Percentiles rank a stretch among this genome's conserved stretches.
phyloP scores from a whole-genome alignment of 2,888 invertebrate species.

The Lasius platythorax region DNA sequence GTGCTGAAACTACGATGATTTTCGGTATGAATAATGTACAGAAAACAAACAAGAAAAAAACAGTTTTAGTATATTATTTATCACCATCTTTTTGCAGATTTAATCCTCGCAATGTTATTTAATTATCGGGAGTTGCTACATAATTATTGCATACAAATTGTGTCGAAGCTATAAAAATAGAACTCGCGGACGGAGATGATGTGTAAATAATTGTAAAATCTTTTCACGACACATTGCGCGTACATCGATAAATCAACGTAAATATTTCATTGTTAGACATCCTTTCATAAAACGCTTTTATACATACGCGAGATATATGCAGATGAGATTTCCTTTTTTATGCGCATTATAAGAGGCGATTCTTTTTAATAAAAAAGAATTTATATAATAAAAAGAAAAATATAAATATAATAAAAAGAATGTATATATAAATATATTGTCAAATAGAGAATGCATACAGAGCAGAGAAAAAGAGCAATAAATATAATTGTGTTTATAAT shows the following conservation, averaged over 20 bases:
- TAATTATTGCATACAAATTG: not conserved
- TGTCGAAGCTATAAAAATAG: not conserved
- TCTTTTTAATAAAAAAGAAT: not conserved
- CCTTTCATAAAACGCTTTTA: not conserved
- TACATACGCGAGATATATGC: not conserved
- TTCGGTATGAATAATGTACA: not conserved
- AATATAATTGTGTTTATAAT: conserved; percentile 1
- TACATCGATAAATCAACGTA: conserved; percentile 13
- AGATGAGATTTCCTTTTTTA: not conserved
- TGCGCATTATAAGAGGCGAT: not conserved
- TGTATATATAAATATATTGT: not conserved
- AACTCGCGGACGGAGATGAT: not conserved
- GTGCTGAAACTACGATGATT: not conserved
- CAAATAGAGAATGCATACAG: not conserved
- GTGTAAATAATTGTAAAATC: conserved; percentile 2
- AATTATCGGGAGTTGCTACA: not conserved
- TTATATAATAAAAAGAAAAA: not conserved
- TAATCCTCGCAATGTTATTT: conserved; percentile 3
- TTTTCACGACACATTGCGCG: not conserved
- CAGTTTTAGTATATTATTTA: not conserved
- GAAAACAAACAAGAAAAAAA: not conserved
- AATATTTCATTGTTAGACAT: conserved; percentile 26
- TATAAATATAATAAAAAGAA: too few relatives aligned
- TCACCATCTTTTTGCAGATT: not conserved
- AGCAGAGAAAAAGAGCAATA: not conserved